These are phyloP conservation scores for Leuciscus idus DNA, from an alignment of 2,113 vertebrate genomes.

Conservation along the genomic window DNA sequence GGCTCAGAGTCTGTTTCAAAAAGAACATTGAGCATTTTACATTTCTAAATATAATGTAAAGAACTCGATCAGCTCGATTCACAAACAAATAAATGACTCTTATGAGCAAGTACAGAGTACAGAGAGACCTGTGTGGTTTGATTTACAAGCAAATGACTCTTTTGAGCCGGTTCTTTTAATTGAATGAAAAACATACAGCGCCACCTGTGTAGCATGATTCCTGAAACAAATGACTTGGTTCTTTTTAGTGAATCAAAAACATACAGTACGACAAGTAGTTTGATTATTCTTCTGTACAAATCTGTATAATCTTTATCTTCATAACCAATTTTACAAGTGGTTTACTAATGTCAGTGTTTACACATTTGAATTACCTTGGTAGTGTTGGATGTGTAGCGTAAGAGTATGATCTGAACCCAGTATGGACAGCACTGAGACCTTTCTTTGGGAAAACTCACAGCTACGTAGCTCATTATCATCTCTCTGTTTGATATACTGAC, in stretches of 20 bases:
- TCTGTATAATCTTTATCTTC: not conserved
- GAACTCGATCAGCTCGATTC: too few relatives aligned
- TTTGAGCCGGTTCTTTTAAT: not conserved
- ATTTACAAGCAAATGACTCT: not conserved
- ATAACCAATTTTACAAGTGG: not conserved
- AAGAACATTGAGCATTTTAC: not conserved
- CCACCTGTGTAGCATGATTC: not conserved
- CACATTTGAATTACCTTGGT: slow-evolving; percentile 65
- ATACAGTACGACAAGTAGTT: not conserved
- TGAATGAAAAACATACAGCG: not conserved
- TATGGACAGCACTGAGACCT: slow-evolving; percentile 70
- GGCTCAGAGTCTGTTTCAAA: slow-evolving; percentile 70
- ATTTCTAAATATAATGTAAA: not conserved
- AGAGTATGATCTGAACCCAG: slow-evolving; percentile 66
- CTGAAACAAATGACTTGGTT: not conserved
- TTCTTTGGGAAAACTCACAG: slow-evolving; percentile 74
- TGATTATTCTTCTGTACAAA: not conserved
- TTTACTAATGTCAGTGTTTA: not conserved
- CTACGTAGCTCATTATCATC: slow-evolving; percentile 67
- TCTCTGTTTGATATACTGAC: slow-evolving; percentile 73
- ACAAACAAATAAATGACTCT: not conserved
- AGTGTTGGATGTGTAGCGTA: slow-evolving; percentile 70
- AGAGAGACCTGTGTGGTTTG: not conserved
- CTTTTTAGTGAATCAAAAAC: not conserved
- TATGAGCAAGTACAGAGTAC: not conserved